phyloP scores from a whole-genome alignment of 2,888 invertebrate genomes.

The Thera britannica region DNA sequence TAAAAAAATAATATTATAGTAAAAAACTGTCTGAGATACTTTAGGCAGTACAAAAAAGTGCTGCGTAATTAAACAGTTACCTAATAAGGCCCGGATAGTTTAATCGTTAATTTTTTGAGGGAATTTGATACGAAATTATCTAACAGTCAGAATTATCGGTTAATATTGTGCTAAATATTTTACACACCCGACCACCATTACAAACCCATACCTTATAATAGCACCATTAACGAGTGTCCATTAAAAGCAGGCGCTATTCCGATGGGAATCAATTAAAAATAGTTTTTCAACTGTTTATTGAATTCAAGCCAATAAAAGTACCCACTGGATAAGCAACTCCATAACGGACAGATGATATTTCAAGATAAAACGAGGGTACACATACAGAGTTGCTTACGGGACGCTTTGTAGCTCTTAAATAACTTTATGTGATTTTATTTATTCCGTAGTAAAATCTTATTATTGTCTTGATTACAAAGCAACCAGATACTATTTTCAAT shows the following conservation, averaged over 20 bases:
- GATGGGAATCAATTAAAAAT: conserved; percentile 42
- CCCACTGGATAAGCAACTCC: conserved; percentile 30
- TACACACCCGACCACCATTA: conserved; percentile 18
- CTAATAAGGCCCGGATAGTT: background rate
- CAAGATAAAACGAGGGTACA: conserved; percentile 54
- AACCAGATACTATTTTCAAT: background rate
- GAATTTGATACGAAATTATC: conserved; percentile 6
- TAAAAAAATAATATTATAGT: too few relatives aligned
- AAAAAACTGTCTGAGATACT: too few relatives aligned
- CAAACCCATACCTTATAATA: conserved; percentile 36
- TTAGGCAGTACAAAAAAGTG: background rate
- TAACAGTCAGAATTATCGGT: background rate
- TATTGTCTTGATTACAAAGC: background rate
- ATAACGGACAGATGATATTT: conserved; percentile 60
- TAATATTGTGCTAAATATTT: conserved; percentile 18
- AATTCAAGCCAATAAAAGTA: conserved; percentile 53
- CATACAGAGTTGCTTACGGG: too few relatives aligned
- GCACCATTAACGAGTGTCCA: conserved; percentile 37
- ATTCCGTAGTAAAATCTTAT: background rate
- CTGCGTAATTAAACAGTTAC: background rate
- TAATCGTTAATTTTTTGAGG: background rate
- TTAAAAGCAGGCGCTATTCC: conserved; percentile 35
- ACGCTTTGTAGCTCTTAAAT: too few relatives aligned
- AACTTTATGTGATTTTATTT: background rate
- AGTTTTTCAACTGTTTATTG: conserved; percentile 40